Conservation (phyloP, 2,113 vertebrate genomes). For the Clarias batrachus region DNA sequence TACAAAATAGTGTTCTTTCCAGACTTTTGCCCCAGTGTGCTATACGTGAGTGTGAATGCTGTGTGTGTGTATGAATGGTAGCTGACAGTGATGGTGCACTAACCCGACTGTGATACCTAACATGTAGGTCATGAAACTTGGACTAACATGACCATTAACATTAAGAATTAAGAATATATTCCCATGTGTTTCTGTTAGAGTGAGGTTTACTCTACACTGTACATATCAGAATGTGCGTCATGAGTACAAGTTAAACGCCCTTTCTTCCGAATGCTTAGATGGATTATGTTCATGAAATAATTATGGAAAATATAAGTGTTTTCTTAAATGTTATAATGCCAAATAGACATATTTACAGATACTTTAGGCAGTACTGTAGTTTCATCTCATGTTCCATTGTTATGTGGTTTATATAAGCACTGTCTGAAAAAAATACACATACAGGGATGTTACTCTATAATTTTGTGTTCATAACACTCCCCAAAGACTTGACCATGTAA, state of each 20-base stretch:
- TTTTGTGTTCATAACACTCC: constrained; percentile 31
- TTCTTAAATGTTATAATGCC: constrained; percentile 15
- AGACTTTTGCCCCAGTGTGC: constrained; percentile 6
- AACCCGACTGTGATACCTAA: constrained; percentile 26
- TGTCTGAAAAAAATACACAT: constrained; percentile 31
- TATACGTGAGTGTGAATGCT: constrained; percentile 9
- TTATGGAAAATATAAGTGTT: constrained; percentile 34
- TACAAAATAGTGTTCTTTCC: not conserved
- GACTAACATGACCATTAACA: constrained; percentile 18
- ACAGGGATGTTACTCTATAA: constrained; percentile 40
- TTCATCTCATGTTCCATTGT: not conserved
- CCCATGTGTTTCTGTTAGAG: constrained; percentile 10
- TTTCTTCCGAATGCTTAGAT: constrained; percentile 4
- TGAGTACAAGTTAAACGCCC: constrained; percentile 8
- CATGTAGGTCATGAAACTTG: not conserved
- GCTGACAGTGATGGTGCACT: constrained; percentile 8
- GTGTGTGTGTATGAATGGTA: constrained; percentile 23
- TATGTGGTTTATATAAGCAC: constrained; percentile 29
- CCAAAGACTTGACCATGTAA: constrained; percentile 29
- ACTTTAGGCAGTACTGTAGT: constrained; percentile 6
- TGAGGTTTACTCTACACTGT: constrained; percentile 13
- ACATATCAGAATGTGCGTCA: constrained; percentile 14
- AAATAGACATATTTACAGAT: constrained; percentile 38
- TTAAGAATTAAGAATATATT: constrained; percentile 22
- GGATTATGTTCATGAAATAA: constrained; percentile 11